Base-by-base conservation (phyloP, 2,797 vertebrate genomes). In the Alauda arvensis region DNA sequence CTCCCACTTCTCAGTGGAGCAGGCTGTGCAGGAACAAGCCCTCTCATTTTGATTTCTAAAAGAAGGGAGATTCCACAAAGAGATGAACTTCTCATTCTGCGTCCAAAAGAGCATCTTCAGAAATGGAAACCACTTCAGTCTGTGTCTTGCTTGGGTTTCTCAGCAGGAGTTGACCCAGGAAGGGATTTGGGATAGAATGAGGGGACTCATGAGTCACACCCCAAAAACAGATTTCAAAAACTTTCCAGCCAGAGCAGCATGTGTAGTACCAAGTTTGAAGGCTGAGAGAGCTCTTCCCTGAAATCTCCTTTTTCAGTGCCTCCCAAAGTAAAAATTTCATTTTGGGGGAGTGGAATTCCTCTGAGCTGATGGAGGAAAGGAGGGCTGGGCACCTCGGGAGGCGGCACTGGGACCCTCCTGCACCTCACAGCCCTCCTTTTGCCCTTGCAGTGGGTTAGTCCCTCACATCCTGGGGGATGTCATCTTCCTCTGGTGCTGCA, bases 401-500 rank as follows among this genome's bases (percentile, higher is more conserved):
- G 76, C 21, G 37, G 48, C 55, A 10, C 51, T 19, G 55, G 51
- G 42, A 52, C 43, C 51, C 18, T 91, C 43, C 76, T 93, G 60
- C 61, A n/a, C 49, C 93, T 96, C 74, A 95, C 11, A 1, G n/a
- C 29, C 9, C 23, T 91, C 31, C 77, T 72, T 88, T 92, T 98
- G 88, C 95, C 76, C n/a, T 94, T 96, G 88, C 96, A 98, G 98
- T 0, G 98, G 98, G 83, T 95, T 98, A 74, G 78, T 98, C 49
- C 98, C 98, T 57, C 98, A 98, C 56, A 81, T 98, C 88, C 93
- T 98, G 93, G 98, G 98, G 70, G 98, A 98, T 63, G 96, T 98
- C 91, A 96, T 98, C 92, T 98, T 98, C 97, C 96, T 98, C 87
- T 98, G 98, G 98, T 98, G 98, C 90, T 98, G 98, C 95, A 98